Conservation (phyloP, 2,888 invertebrate genomes). For the Tenthredo mesomela region DNA sequence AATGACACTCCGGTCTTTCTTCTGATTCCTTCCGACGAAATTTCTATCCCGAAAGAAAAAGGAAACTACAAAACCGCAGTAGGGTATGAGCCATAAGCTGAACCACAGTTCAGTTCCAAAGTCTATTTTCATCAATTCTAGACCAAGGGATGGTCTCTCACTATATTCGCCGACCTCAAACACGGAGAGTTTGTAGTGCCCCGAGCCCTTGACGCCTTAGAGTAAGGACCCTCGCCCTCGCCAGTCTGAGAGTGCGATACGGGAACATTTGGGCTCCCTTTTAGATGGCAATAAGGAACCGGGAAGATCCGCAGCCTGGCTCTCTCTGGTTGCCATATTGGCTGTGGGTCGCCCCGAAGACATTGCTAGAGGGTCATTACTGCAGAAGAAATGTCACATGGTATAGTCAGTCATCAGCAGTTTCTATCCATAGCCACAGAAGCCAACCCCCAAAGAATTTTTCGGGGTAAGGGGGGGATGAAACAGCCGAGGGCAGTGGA, state of each 20-base stretch:
- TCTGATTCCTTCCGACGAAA: neutral
- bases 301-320: neutral
- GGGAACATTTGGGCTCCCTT: slow-evolving; percentile 42
- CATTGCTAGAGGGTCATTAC: slow-evolving; percentile 9
- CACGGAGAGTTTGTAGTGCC: neutral
- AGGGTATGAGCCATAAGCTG: neutral
- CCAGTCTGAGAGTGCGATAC: neutral
- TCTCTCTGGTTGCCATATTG: slow-evolving; percentile 9
- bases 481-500: too few species aligned
- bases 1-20: too few species aligned
- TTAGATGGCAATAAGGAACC: slow-evolving; percentile 38
- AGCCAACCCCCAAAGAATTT: neutral
- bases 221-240: slow-evolving; percentile 27
- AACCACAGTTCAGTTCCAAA: slow-evolving; percentile 14
- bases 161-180: neutral
- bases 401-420: slow-evolving; percentile 1
- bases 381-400: neutral
- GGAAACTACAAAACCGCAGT: neutral
- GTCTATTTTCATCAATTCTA: neutral
- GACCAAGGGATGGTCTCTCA: slow-evolving; percentile 16
- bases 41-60: neutral
- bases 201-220: neutral
- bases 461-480: neutral
- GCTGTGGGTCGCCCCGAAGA: slow-evolving; percentile 6
- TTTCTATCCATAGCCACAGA: neutral